Evolutionary conservation across 2,797 vertebrate species (phyloP), one percentile per base, ranked within the genome.

Genomic region (Podarcis lilfordi): DNA sequence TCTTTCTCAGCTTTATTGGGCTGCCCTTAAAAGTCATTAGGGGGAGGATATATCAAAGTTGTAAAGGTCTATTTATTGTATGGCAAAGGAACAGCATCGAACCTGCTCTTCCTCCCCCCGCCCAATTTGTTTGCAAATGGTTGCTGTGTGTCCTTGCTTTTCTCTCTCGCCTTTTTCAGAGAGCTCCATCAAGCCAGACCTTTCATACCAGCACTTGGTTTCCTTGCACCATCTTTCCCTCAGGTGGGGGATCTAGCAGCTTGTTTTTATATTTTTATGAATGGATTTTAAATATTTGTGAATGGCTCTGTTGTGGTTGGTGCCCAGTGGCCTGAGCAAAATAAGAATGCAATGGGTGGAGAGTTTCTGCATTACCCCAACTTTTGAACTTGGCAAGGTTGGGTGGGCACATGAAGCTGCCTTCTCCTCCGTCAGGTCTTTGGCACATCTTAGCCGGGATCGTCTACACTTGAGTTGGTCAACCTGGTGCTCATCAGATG

Each of bases 11-110:
- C 94, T 95, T 95, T 88, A 93, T 92, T 93, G 61, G 83, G 88
- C 68, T 68, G 86, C 92, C 89, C 93, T 94, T 93, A 86, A 71
- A 91, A 92, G 90, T 95, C 93, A 0, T 95, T 93, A 92, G 89
- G 93, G 92, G 93, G 90, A 93, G 86, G 83, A 90, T 94, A 76
- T 74, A 80, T 95, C 92, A 35, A 85, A 93, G 90, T 87, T 45
- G 45, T 50, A 86, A 85, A 91, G 80, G 32, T 0, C 0, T 89
- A 15, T 92, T 92, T 91, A 85, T 81, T 59, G 88, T 90, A 32
- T 19, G 83, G 90, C 40, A 91, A 78, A 4, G 9, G 83, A 75
- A 55, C 15, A 64, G 68, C 23, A 87, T 93, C 8, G 17, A 72
- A 87, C 74, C 82, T 0, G 0, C 75, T 45, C 66, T 17, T 45